These are phyloP conservation scores for Anabacerthia variegaticeps DNA, from an alignment of 2,797 vertebrate genomes.

Conservation along the genomic window DNA sequence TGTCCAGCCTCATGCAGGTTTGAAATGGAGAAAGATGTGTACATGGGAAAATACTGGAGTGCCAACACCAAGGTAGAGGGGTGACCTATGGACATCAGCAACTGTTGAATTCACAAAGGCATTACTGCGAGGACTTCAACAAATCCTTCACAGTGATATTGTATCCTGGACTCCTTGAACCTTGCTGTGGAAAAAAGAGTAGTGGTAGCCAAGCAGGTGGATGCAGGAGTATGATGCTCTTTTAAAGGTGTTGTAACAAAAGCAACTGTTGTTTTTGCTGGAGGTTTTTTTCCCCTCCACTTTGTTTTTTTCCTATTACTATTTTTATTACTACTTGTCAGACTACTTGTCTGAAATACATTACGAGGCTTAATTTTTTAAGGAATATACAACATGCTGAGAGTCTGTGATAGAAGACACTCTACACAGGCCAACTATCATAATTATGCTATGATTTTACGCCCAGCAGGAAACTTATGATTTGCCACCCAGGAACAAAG, in stretches of 20 bases:
- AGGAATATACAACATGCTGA: conserved; percentile 27
- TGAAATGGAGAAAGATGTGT: neutral
- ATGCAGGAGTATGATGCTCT: neutral
- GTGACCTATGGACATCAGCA: neutral
- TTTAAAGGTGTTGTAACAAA: conserved; percentile 34
- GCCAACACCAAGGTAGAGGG: neutral
- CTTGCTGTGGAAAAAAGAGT: neutral
- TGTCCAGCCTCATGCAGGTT: neutral
- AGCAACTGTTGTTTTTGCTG: neutral
- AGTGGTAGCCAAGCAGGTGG: neutral
- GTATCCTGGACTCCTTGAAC: neutral
- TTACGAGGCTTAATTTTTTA: conserved; percentile 42
- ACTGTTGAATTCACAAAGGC: neutral
- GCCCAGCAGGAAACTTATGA: conserved; percentile 55
- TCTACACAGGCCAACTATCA: conserved; percentile 48
- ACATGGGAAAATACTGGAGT: neutral
- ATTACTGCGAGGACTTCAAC: neutral
- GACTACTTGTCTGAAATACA: conserved; percentile 46
- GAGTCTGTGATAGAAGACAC: conserved; percentile 26
- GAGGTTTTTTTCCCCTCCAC: neutral
- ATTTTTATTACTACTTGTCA: conserved; percentile 58
- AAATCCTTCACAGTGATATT: neutral
- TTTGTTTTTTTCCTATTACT: conserved; percentile 24
- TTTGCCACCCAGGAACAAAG: conserved; percentile 68
- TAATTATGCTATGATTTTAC: conserved; percentile 61